Evolutionary conservation across 1,140 invertebrate genomes (phyloP), one percentile per base, ranked within the genome.

Genomic region (Sitodiplosis mosellana): DNA sequence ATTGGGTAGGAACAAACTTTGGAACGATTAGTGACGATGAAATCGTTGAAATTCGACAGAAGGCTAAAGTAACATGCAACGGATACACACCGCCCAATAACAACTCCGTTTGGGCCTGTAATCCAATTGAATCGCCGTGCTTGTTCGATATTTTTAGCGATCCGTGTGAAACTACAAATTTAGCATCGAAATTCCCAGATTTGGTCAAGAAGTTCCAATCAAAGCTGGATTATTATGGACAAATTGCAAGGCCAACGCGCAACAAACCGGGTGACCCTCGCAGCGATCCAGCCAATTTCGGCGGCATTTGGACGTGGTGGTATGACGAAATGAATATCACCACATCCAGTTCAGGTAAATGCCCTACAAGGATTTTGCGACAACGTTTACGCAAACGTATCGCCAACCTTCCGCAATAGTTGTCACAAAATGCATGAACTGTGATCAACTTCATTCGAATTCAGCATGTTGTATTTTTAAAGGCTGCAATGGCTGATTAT

Each of bases 111-210:
- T 53, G 59, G 10, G 48, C 54, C 47, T 81, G 78, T 49, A 59
- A 76, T 51, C 69, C 75, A 0, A 37, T 67, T 0, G 49, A 63
- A 47, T 57, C 67, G 4, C 75, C 80, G 2, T 88, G 85, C 55
- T 60, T 88, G 1, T 89, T 79, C 59, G 75, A 88, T 54, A 68
- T 88, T 22, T 61, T 61, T 7, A 62, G 70, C 17, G 85, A 88
- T 66, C 85, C 85, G 0, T 88, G 85, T 56, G 85, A 88, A 60
- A 73, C 63, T 46, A 66, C 74, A 21, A 85, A 88, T 65, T 57
- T 88, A 20, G 76, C 75, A 8, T 47, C 56, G 1, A 38, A 54
- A 0, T 45, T 63, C n/a, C 72, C 72, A 3, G 44, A 60, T 10
- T 57, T 75, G 2, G 37, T 75, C 2, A 42, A 59, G 0, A 57